Percentiles rank a stretch among this genome's conserved stretches.
Conservation (phyloP, 1,140 invertebrate species). For the Riptortus pedestris region DNA sequence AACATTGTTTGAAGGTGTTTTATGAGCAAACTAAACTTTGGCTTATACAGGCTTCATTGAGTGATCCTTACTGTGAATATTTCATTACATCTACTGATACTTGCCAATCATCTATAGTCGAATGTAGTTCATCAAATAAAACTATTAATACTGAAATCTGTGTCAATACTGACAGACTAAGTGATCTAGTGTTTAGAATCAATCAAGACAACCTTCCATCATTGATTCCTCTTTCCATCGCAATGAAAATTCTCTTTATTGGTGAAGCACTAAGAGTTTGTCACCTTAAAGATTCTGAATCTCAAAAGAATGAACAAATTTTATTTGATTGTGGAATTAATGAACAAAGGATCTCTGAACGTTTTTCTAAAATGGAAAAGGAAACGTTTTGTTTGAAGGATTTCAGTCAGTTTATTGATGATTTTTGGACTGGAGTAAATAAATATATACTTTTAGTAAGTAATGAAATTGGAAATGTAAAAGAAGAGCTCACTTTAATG, state of each 20-base stretch:
- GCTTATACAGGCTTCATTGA: constrained; percentile 14
- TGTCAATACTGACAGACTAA: background rate
- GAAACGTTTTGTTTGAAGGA: background rate
- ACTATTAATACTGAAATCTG: background rate
- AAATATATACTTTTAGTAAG: background rate
- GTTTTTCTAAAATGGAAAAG: constrained; percentile 1
- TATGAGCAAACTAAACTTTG: constrained; percentile 15
- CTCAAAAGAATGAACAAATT: background rate
- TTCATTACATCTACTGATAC: constrained; percentile 4
- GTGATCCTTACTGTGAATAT: constrained; percentile 15
- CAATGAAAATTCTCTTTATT: constrained; percentile 16
- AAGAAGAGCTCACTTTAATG: constrained; percentile 8
- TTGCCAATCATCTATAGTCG: too few relatives aligned
- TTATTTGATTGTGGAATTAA: background rate
- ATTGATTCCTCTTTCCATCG: constrained; percentile 11
- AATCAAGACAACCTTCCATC: constrained; percentile 12
- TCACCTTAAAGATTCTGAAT: background rate
- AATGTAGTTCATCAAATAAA: background rate
- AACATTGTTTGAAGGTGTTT: constrained; percentile 14
- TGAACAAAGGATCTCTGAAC: background rate
- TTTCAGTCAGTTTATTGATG: constrained; percentile 6
- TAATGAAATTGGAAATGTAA: constrained; percentile 15
- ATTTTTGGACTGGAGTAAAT: constrained; percentile 17
- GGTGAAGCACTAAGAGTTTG: constrained; percentile 20
- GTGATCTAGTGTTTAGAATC: background rate